Base-by-base conservation (phyloP, 2,113 vertebrate species). In the Ammospiza nelsoni region DNA sequence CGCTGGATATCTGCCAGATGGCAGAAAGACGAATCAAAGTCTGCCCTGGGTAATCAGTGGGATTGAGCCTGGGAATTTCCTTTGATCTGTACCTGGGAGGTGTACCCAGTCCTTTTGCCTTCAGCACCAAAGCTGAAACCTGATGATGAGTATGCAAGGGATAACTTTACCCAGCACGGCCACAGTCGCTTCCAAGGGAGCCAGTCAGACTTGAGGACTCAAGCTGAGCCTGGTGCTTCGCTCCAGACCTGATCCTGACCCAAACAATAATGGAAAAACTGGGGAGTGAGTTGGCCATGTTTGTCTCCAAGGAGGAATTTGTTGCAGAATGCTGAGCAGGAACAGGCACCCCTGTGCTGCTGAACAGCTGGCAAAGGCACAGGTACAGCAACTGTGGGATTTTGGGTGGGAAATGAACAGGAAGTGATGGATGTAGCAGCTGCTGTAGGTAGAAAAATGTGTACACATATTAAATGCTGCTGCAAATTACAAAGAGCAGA, bases 301-400 rank as follows among this genome's bases (percentile, higher is more conserved):
- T 72, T 27, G 52, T 48, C 19, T 52, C 9, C 1, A 13, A 61
- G 44, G 21, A 61, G 77, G 21, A 87, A 31, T 22, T 16, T 43
- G 10, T 23, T 0, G 0, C 51, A 81, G 43, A 87, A 54, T 12
- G 18, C 15, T 33, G n/a, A 75, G 41, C 15, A 55, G 35, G 55
- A 39, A 24, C 31, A 88, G 62, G 15, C 11, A 24, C 5, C 27
- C 0, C 0, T 31, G 15, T 35, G 37, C 54, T 62, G 7, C 29
- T 58, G 54, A 73, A 11, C 20, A 76, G 28, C 33, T 54, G 28
- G 11, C 46, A 65, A 31, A 22, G 69, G 41, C 54, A 65, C 37
- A 69, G 29, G 8, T 35, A 49, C 2, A 66, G 23, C 54, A 77
- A 27, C 10, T 0, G 1, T 21, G 66, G 79, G 21, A 6, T 83